Percentiles rank a stretch among this genome's conserved stretches.
Conservation (phyloP, 2,113 vertebrate species). For the Grammomys dolichurus region DNA sequence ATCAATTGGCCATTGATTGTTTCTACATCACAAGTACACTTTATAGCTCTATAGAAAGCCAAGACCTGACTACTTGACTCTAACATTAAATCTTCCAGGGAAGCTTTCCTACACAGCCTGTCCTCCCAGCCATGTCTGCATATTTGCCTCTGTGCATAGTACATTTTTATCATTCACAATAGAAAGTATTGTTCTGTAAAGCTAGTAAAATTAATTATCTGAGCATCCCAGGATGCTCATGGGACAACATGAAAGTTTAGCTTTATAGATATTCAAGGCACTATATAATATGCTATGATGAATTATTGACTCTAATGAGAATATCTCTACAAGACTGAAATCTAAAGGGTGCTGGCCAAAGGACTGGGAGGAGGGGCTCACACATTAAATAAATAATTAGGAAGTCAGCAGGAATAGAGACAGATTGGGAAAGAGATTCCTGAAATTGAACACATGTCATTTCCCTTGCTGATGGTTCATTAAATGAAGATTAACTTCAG, state of each 20-base stretch:
- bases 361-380: constrained; percentile 63
- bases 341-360: constrained; percentile 66
- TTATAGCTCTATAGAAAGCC: constrained; percentile 17
- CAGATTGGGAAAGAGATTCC: constrained; percentile 75
- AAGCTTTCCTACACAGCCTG: background rate
- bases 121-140: background rate
- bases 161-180: constrained; percentile 65
- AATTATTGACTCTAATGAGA: constrained; percentile 81
- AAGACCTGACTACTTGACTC: constrained; percentile 46
- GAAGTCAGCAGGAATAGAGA: constrained; percentile 65
- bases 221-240: constrained; percentile 75
- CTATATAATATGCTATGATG: constrained; percentile 76
- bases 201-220: constrained; percentile 78
- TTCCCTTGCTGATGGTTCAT: constrained; percentile 70
- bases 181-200: constrained; percentile 75
- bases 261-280: constrained; percentile 75
- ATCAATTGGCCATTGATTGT: constrained; percentile 44
- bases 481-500: constrained; percentile 80
- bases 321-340: constrained; percentile 72
- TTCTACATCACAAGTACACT: constrained; percentile 39
- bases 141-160: constrained; percentile 37
- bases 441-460: constrained; percentile 77
- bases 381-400: constrained; percentile 80
- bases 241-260: constrained; percentile 74
- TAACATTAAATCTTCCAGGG: constrained; percentile 53